Percentiles rank a stretch among this genome's conserved stretches.
Conservation (phyloP, 2,888 invertebrate genomes). For the Leptogaster cylindrica region DNA sequence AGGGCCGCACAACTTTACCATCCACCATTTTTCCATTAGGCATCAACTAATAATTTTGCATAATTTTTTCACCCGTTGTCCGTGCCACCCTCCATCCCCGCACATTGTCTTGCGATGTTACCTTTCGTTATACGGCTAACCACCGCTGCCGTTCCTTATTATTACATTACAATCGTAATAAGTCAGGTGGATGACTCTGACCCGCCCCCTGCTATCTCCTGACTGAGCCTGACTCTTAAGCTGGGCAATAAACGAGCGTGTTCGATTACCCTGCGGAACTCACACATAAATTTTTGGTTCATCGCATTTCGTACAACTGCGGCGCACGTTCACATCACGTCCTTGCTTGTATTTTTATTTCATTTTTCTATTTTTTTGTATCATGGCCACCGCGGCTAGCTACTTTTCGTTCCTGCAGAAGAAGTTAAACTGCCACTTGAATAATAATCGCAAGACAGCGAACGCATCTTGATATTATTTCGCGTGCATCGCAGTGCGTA, state of each 20-base stretch:
- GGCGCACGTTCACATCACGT: no score
- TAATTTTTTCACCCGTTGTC: conserved; percentile 12
- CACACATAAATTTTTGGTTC: not conserved
- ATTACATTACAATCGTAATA: conserved; percentile 32
- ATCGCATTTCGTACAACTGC: not conserved
- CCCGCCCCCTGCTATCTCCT: conserved; percentile 1
- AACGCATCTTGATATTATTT: no score
- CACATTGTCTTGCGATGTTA: conserved; percentile 20
- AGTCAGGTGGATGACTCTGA: conserved; percentile 16
- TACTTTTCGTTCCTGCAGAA: not conserved
- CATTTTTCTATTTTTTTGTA: not conserved
- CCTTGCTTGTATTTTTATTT: not conserved
- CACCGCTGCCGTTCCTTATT: conserved; percentile 19
- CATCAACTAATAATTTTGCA: conserved; percentile 31
- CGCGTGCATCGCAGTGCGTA: no score
- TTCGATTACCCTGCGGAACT: not conserved
- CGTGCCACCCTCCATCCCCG: not conserved
- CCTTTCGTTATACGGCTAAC: conserved; percentile 32
- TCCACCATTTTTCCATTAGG: conserved; percentile 13
- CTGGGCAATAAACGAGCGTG: conserved; percentile 14
- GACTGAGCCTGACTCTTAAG: not conserved
- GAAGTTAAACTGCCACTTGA: not conserved
- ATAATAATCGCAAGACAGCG: not conserved
- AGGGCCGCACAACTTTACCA: not conserved
- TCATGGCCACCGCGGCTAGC: not conserved